Base-by-base conservation (phyloP, 2,888 invertebrate genomes). In the Lepidocyrtoides sp. region DNA sequence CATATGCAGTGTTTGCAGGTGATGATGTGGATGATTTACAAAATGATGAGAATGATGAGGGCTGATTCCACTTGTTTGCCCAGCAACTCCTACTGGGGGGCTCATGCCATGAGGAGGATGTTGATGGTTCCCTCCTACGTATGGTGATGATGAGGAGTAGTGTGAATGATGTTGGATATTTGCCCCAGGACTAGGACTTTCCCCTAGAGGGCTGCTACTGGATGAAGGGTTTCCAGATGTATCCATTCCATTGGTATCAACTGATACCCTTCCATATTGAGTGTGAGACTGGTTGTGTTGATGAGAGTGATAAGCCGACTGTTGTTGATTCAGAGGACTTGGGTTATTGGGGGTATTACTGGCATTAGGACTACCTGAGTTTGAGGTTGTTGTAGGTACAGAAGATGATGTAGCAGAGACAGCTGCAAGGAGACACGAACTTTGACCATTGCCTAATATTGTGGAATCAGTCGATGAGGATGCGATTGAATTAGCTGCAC, bases 171-270 rank as follows among this genome's bases (percentile, higher is more conserved):
- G 85, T 91, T 93, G 89, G 26, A 82, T 54, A 60, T 77, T 66
- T 10, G 66, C 66, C 20, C 84, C 54, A 23, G 95, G 95, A 82
- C 89, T 91, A 79, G 88, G 89, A 85, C 89, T 89, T 83, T 79
- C 91, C 20, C 75, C 87, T 2, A 91, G 84, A 54, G 87, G 91
- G 83, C 92, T 92, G 77, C 54, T 85, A 66, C 89, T 91, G 5
- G 77, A 32, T 51, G 85, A 41, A 26, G 48, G 23, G 32, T 54
- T 86, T 32, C 69, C 84, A n/a, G 91, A 48, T 20, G 23, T 69
- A 20, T 91, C 88, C 14, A 83, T 87, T 23, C 90, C 88, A 12
- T 32, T 57, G 23, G 82, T 57, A 41, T 85, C 91, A 23, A 86
- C 89, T 5, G 84, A 91, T 17, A 89, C 57, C 75, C 91, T 41